A percentile compares a stretch with the other conserved stretches of the same genome.
These are phyloP conservation scores for Kryptopterus vitreolus DNA, from an alignment of 2,797 vertebrate genomes.

Conservation along the genomic window DNA sequence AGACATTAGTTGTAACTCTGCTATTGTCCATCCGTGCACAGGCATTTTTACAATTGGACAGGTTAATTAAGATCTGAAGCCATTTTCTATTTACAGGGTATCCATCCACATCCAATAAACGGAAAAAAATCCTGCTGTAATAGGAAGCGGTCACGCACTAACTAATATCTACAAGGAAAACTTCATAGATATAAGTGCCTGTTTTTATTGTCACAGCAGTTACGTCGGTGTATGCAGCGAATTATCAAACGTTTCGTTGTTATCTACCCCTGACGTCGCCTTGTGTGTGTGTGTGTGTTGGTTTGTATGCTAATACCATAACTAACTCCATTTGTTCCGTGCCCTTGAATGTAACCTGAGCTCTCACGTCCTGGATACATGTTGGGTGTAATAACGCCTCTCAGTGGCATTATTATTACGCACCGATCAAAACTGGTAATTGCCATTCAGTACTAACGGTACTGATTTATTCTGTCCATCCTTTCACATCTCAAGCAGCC, in stretches of 20 bases:
- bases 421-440: background rate
- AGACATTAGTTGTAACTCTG: constrained; percentile 38
- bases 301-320: background rate
- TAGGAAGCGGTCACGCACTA: constrained; percentile 4
- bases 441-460: background rate
- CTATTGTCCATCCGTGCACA: constrained; percentile 36
- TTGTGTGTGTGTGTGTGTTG: background rate
- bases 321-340: constrained; percentile 5
- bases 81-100: constrained; percentile 38
- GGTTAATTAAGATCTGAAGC: constrained; percentile 46
- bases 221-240: background rate
- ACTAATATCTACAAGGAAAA: constrained; percentile 34
- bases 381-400: background rate
- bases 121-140: constrained; percentile 21
- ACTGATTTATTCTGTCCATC: background rate
- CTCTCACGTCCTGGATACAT: background rate
- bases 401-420: background rate
- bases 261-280: background rate
- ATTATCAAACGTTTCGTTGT: background rate
- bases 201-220: background rate
- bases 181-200: background rate
- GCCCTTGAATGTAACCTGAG: constrained; percentile 9
- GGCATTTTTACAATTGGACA: constrained; percentile 38
- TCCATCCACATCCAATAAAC: constrained; percentile 1
- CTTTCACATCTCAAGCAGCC: background rate